Evolutionary conservation across 2,888 invertebrate species (phyloP), one percentile per base, ranked within the genome.

Genomic region (Sarcophaga caerulescens): DNA sequence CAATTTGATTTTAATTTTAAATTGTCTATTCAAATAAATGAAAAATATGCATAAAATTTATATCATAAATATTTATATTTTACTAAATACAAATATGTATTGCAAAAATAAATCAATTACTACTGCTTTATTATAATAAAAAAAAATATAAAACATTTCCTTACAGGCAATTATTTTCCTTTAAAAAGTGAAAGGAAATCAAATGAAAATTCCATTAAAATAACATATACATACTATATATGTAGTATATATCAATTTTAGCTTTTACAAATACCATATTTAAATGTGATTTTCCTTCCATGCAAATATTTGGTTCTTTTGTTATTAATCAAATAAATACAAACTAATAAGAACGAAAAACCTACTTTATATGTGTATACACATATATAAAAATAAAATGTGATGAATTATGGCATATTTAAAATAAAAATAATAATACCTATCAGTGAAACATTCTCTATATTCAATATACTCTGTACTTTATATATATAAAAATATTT

Each of bases 371-470:
- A 44, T 83, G 68, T 79, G 69, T 63, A 69, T 60, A 76, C 19
- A 62, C 57, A 52, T n/a, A n/a, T 78, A 71, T 62, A 70, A 70
- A 47, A n/a, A 23, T n/a, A n/a, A 83, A 78, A 68, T 83, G 83
- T 83, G 83, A 83, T 83, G 60, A 78, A 62, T 68, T 52, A 82
- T 77, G 82, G 71, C 82, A 82, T 82, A 77, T 78, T 17, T 77
- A n/a, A 78, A 77, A 62, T 17, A 73, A 75, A 75, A 75, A 75
- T 17, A 23, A 59, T 66, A 80, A 80, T 59, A 68, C 10, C 59
- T 63, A 47, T 73, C 66, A 77, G 47, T 8, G 47, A 74, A 69
- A 74, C 83, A 84, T 79, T 84, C 74, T 78, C 79, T 73, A 76
- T 59, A 79, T 69, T 75, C 47, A 74, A 74, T 79, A 52, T 78